Conservation (phyloP, 2,113 vertebrate species). For the Menura novaehollandiae region DNA sequence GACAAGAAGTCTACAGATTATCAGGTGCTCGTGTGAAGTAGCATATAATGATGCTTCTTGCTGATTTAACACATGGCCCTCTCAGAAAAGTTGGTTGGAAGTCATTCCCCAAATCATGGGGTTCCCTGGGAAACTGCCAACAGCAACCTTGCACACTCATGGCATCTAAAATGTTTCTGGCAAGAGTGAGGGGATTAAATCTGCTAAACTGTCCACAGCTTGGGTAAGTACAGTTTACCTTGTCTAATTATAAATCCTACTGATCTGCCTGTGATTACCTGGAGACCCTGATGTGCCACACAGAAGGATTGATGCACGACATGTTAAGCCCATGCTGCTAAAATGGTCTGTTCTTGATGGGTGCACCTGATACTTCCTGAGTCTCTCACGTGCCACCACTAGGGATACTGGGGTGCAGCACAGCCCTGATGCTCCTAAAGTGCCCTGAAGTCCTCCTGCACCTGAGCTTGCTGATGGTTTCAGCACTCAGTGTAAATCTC, state of each 20-base stretch:
- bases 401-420: not conserved
- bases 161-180: not conserved
- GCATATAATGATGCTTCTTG: not conserved
- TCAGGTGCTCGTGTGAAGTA: not conserved
- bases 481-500: not conserved
- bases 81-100: not conserved
- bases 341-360: not conserved
- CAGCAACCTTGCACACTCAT: not conserved
- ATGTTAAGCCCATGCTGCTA: not conserved
- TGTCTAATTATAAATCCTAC: not conserved
- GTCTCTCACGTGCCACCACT: not conserved
- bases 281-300: rapidly evolving
- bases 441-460: not conserved
- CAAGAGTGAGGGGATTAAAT: not conserved
- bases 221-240: not conserved
- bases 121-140: not conserved
- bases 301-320: not conserved
- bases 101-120: not conserved
- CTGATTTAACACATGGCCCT: not conserved
- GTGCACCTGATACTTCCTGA: not conserved
- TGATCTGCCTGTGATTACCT: not conserved
- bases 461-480: not conserved
- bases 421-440: not conserved
- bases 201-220: not conserved
- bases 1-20: not conserved